These are phyloP conservation scores for Pachypeltis micranthus DNA, from an alignment of 1,140 invertebrate species.

Conservation along the genomic window DNA sequence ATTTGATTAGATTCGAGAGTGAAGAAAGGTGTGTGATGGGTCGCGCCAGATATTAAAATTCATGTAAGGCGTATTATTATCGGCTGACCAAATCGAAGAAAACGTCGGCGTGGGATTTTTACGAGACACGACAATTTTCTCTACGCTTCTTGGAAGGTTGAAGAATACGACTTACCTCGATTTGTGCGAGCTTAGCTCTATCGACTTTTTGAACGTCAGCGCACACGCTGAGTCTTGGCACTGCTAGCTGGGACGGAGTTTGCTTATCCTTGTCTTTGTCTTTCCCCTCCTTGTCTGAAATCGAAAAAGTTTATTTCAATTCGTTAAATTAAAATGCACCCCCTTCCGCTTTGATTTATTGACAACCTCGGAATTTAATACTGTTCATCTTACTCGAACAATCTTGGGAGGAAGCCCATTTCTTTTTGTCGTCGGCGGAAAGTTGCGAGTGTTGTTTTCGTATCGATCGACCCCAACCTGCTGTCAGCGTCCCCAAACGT, in stretches of 20 bases:
- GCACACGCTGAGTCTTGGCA: conserved; percentile 79
- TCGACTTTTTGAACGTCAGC: conserved; percentile 90
- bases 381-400: conserved; percentile 59
- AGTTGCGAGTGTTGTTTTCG: conserved; percentile 58
- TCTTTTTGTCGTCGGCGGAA: conserved; percentile 76
- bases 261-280: conserved; percentile 57
- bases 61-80: too few relatives aligned
- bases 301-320: conserved; percentile 24
- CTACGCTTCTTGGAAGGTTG: conserved; percentile 1
- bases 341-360: background rate
- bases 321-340: background rate
- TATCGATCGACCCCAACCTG: conserved; percentile 77
- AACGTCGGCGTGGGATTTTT: too few relatives aligned
- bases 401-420: conserved; percentile 83
- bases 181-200: conserved; percentile 76
- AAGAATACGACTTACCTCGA: conserved; percentile 51
- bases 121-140: too few relatives aligned
- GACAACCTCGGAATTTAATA: too few relatives aligned
- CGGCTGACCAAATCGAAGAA: too few relatives aligned
- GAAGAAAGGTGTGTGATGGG: too few relatives aligned
- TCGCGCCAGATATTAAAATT: too few relatives aligned
- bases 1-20: too few relatives aligned
- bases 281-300: conserved; percentile 58
- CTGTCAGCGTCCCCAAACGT: conserved; percentile 72
- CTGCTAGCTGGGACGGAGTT: conserved; percentile 51